Percentiles rank a stretch among this genome's conserved stretches.
Conservation (phyloP, 2,888 invertebrate species). For the Pardosa pseudoannulata region DNA sequence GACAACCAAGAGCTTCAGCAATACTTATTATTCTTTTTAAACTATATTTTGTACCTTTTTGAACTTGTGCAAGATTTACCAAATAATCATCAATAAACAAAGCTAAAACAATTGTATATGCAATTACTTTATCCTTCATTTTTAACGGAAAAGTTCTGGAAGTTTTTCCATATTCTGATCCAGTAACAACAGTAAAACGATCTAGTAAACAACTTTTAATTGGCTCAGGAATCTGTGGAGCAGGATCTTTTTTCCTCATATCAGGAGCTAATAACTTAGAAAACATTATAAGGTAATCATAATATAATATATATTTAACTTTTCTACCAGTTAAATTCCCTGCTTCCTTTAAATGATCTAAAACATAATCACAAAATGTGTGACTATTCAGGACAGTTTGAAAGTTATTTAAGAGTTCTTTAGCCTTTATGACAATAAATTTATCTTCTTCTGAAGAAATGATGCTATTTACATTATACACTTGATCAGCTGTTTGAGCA, state of each 20-base stretch:
- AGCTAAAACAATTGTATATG: conserved; percentile 26
- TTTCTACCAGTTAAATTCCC: neutral
- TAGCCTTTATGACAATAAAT: neutral
- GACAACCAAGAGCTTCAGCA: conserved; percentile 42
- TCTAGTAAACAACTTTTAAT: neutral
- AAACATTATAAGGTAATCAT: conserved; percentile 25
- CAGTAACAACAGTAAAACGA: conserved; percentile 11
- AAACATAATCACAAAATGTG: conserved; percentile 10
- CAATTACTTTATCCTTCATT: conserved; percentile 39
- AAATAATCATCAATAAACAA: conserved; percentile 46
- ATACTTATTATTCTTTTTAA: neutral
- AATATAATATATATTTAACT: conserved; percentile 36
- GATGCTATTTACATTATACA: conserved; percentile 25
- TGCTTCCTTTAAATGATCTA: neutral
- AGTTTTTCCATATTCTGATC: neutral
- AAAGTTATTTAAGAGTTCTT: neutral
- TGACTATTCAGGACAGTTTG: neutral
- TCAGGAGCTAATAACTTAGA: conserved; percentile 4
- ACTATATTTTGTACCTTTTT: neutral
- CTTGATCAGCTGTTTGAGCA: neutral
- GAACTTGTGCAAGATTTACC: neutral
- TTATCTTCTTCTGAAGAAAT: conserved; percentile 16
- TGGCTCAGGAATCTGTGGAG: conserved; percentile 30
- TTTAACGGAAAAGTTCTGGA: neutral
- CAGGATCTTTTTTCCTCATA: conserved; percentile 19